A percentile compares a stretch with the other conserved stretches of the same genome.
Evolutionary conservation across 2,888 invertebrate species (phyloP).

Genomic region (Agonopterix subpropinquella): DNA sequence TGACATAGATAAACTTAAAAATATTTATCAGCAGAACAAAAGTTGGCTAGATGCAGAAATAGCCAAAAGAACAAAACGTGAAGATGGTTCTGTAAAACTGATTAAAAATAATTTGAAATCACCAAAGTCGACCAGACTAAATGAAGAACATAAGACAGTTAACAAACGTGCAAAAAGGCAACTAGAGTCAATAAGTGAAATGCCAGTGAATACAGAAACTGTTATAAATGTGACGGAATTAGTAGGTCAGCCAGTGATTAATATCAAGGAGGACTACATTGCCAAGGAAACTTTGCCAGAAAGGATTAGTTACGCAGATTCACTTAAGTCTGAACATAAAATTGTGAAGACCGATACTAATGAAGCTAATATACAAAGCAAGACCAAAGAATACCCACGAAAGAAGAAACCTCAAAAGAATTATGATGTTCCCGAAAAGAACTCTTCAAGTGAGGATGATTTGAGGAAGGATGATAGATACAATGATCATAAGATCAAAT

Average conservation of each 20-base stretch:
- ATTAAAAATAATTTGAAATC: constrained; percentile 24
- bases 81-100: constrained; percentile 28
- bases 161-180: constrained; percentile 19
- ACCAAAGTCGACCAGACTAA: constrained; percentile 25
- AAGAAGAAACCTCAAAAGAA: constrained; percentile 30
- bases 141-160: constrained; percentile 23
- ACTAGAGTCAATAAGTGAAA: constrained; percentile 14
- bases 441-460: constrained; percentile 47
- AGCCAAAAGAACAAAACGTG: constrained; percentile 37
- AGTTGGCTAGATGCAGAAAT: constrained; percentile 59
- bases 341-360: constrained; percentile 25
- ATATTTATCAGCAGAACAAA: constrained; percentile 57
- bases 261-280: constrained; percentile 10
- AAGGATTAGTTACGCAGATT: constrained; percentile 55
- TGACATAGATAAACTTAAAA: constrained; percentile 49
- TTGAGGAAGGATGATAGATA: constrained; percentile 60
- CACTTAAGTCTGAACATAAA: constrained; percentile 36
- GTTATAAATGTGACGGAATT: constrained; percentile 13
- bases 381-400: constrained; percentile 60
- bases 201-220: constrained; percentile 10
- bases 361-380: constrained; percentile 31
- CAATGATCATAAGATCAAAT: constrained; percentile 39
- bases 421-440: constrained; percentile 21
- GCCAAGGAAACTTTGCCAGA: constrained; percentile 12
- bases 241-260: constrained; percentile 6